Base-by-base conservation (phyloP, 2,797 vertebrate species). In the Tachyglossus aculeatus region DNA sequence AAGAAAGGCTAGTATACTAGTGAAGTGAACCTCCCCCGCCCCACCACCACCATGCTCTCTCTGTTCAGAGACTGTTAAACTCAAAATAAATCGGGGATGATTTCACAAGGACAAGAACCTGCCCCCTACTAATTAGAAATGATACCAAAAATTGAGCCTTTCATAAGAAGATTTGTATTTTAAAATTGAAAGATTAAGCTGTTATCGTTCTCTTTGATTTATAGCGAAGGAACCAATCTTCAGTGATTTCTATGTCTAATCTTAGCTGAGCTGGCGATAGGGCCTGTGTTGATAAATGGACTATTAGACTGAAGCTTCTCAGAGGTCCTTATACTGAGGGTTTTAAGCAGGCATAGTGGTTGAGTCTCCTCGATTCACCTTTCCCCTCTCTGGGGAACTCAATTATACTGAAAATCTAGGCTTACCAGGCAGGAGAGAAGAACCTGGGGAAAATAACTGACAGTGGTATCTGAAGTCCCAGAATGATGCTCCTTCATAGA, bases 161-260 rank as follows among this genome's bases (percentile, higher is more conserved):
- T 65, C 77, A 60, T 72, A 80, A 78, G 52, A 79, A 85, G 75
- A 80, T 68, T 58, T 64, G 5, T 80, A 12, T 68, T 74, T 80
- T 58, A 62, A 84, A 80, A 87, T 64, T 72, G 74, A 83, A 70
- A 53, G 73, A 77, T 86, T 74, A 83, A 87, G 71, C 59, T 32
- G 9, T 74, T 82, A 29, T 68, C 15, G 85, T 37, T 85, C 47
- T 73, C 55, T 87, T 60, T 83, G 56, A 67, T 72, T 87, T 84
- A 62, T 7, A 69, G 64, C 66, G 74, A 67, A 51, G 51, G 68
- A 79, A 81, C 72, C 55, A 66, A 43, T 75, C 74, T 85, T 74
- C 63, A 43, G 34, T 74, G 62, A 43, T 41, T 76, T 87, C 27
- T 50, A 41, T 68, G 36, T 77, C 67, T 84, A 84, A 83, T 75